Conservation (phyloP, 2,113 vertebrate genomes). For the Heterocephalus glaber region DNA sequence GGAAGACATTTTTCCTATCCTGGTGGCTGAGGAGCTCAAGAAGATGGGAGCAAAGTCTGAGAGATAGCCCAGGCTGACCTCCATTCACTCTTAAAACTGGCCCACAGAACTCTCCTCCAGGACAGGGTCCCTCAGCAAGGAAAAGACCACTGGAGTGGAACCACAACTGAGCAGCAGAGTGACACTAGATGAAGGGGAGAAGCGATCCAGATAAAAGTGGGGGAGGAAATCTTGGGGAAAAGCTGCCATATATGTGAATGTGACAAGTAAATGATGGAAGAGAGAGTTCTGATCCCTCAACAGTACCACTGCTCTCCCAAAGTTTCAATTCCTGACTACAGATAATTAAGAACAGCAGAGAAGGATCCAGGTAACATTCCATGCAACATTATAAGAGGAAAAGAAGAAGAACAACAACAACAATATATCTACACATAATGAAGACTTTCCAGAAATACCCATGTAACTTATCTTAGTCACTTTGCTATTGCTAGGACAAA, state of each 20-base stretch:
- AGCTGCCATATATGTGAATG: too few species aligned
- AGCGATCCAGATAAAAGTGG: not conserved
- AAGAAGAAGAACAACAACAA: not conserved
- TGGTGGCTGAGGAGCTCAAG: not conserved
- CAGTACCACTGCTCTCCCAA: not conserved
- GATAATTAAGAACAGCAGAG: not conserved
- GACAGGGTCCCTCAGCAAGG: fast-evolving
- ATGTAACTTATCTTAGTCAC: not conserved
- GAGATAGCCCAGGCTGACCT: not conserved
- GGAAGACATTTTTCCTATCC: not conserved
- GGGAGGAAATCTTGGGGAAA: not conserved
- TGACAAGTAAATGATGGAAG: not conserved
- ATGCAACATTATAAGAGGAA: not conserved
- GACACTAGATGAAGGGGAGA: not conserved
- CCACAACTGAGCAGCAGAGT: not conserved
- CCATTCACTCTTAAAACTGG: not conserved
- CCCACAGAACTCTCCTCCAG: not conserved
- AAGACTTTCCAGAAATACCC: not conserved
- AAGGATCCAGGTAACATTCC: not conserved
- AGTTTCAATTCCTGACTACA: not conserved
- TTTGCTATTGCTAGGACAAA: not conserved
- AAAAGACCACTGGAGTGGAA: not conserved
- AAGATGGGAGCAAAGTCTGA: not conserved
- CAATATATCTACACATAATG: not conserved
- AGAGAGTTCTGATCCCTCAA: not conserved